Base-by-base conservation (phyloP, 2,888 invertebrate genomes). In the Rotaria sp. region DNA sequence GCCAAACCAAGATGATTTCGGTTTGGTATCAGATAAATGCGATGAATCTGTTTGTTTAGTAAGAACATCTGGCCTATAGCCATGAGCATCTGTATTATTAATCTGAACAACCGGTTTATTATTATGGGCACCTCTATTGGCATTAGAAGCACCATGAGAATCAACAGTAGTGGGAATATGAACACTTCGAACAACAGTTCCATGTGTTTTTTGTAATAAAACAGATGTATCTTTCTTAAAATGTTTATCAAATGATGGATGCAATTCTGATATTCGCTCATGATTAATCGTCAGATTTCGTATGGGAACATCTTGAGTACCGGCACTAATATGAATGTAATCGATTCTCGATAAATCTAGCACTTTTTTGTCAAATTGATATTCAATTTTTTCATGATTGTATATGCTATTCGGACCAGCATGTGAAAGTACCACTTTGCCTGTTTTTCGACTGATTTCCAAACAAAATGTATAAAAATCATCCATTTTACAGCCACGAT, bases 401-500 rank as follows among this genome's bases (percentile, higher is more conserved):
- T 80, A 80, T 26, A 80, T 80, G 2, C 80, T 45, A 80, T 80
- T 80, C 4, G 80, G 45, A n/a, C 80, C 80, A 45, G 80, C 80
- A 80, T 80, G 80, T 5, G 45, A 26, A n/a, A 80, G n/a, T 26
- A 4, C 2, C 18, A 45, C 45, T 45, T 45, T 45, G n/a, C 35
- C 35, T 45, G 80, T 80, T 45, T 80, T 45, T 11, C 45, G 15
- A 45, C 15, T n/a, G 11, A 80, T 24, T 80, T 80, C 11, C 26
- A 80, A 45, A 3, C 80, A 80, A 80, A 80, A 80, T 5, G 80
- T 80, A 45, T 45, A 45, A 21, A 80, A 45, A 45, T 80, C 80
- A 80, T 80, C 80, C 2, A 45, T 80, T 5, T 80, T 80, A 45
- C 45, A 80, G 15, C 80, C 80, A n/a, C 80, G n/a, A 80, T 80